A percentile compares a stretch with the other conserved stretches of the same genome.
Evolutionary conservation across 2,797 vertebrate species (phyloP).

Genomic region (Falco biarmicus): DNA sequence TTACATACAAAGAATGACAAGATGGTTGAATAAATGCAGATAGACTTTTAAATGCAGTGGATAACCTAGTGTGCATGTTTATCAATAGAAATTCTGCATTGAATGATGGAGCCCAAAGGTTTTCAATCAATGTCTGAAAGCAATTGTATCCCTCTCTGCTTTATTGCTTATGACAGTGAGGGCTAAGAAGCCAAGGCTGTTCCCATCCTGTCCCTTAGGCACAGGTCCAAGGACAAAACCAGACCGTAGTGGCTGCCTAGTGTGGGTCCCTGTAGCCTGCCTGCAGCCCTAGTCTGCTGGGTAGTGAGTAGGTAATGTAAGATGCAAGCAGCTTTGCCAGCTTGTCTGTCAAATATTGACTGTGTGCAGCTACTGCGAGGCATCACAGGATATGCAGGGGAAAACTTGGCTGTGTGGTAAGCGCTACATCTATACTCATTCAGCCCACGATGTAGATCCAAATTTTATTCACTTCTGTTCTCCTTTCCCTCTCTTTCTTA

Average conservation of each 20-base stretch:
- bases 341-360: slow-evolving; percentile 33
- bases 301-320: neutral
- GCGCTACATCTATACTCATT: neutral
- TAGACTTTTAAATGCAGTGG: neutral
- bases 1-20: neutral
- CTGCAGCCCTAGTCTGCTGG: neutral
- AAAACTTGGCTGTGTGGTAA: neutral
- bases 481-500: neutral
- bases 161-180: neutral
- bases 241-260: neutral
- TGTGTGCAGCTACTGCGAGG: neutral
- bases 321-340: neutral
- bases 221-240: neutral
- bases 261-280: neutral
- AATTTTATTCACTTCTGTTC: neutral
- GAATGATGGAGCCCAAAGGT: neutral
- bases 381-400: neutral
- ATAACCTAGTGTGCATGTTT: neutral
- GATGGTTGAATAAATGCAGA: neutral
- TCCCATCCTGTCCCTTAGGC: neutral
- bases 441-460: neutral
- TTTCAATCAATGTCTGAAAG: neutral
- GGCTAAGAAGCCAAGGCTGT: neutral
- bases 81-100: neutral
- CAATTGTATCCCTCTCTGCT: neutral